phyloP scores from a whole-genome alignment of 2,888 invertebrate genomes.

The Malthinus seriepunctatus region DNA sequence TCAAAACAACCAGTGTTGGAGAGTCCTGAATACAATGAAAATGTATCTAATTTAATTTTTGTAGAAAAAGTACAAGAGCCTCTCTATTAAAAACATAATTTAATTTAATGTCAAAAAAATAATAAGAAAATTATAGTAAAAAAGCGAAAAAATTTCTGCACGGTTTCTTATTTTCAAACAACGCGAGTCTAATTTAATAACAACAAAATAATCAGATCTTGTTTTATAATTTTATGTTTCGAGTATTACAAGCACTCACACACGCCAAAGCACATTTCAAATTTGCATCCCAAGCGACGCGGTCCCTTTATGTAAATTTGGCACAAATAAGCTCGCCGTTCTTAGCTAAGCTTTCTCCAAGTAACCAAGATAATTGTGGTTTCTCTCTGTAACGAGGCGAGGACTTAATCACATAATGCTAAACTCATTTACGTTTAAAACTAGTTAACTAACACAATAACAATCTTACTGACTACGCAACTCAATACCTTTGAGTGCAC shows the following conservation, averaged over 20 bases:
- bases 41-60: no score
- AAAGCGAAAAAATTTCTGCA: no score
- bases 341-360: conserved; percentile 29
- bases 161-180: no score
- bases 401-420: conserved; percentile 29
- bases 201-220: conserved; percentile 4
- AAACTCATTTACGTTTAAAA: conserved; percentile 30
- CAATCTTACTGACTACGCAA: conserved; percentile 22
- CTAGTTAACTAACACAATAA: conserved; percentile 29
- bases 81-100: no score
- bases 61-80: no score
- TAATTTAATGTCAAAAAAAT: no score
- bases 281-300: conserved; percentile 29
- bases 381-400: conserved; percentile 29
- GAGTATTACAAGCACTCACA: conserved; percentile 20
- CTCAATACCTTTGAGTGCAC: conserved; percentile 18
- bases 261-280: conserved; percentile 21
- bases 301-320: conserved; percentile 29
- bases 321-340: conserved; percentile 26
- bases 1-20: no score
- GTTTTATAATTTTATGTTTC: conserved; percentile 9
- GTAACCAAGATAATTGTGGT: conserved; percentile 30
- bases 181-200: conserved; percentile 9
- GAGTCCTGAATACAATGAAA: no score
- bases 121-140: no score